phyloP scores from a whole-genome alignment of 2,113 vertebrate species.

The Tragulus kanchil region DNA sequence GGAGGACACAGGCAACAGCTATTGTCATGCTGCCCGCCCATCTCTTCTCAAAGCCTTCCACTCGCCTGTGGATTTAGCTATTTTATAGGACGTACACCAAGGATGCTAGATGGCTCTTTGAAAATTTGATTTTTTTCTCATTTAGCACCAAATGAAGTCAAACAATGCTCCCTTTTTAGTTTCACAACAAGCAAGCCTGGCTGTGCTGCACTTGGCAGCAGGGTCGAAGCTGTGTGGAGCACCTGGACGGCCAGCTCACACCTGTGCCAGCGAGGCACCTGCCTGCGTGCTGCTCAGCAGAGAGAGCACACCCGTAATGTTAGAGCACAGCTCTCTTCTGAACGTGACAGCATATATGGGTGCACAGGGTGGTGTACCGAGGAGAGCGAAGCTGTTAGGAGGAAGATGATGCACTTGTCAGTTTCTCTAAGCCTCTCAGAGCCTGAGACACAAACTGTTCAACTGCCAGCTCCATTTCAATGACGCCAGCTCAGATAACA shows the following conservation, averaged over 20 bases:
- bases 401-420: not conserved
- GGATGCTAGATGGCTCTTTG: not conserved
- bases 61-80: not conserved
- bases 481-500: slow-evolving; percentile 7
- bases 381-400: not conserved
- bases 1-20: not conserved
- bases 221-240: too few relatives aligned
- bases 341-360: rapidly evolving
- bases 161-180: not conserved
- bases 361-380: too few relatives aligned
- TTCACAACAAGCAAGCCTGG: not conserved
- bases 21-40: not conserved
- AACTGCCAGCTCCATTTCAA: slow-evolving; percentile 33
- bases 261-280: not conserved
- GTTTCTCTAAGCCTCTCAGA: slow-evolving; percentile 7
- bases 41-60: not conserved
- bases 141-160: slow-evolving; percentile 31
- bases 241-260: not conserved
- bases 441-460: slow-evolving; percentile 24
- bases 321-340: not conserved
- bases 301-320: not conserved
- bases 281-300: not conserved
- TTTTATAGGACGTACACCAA: not conserved
- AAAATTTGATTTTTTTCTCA: not conserved
- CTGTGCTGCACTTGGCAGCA: not conserved